Evolutionary conservation across 2,113 vertebrate species (phyloP), one percentile per base, ranked within the genome.

Genomic region (Entosphenus tridentatus): DNA sequence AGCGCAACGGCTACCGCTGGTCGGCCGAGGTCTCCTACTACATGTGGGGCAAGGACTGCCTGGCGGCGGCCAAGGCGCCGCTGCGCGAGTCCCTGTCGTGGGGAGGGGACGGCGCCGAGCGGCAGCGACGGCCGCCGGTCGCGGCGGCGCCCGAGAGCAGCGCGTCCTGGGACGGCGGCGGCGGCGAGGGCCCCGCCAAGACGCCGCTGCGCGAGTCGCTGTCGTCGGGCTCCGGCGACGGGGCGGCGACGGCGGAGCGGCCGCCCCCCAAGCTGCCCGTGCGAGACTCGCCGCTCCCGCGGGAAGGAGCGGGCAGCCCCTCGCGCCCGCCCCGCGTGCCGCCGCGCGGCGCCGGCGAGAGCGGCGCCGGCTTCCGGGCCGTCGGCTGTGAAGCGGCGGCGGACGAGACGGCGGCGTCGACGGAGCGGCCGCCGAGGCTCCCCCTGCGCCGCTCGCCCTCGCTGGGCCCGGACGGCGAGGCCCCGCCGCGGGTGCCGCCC

Each of bases 1-100:
- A 87, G 70, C 80, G 80, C 1, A 89, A 97, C 74, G 59, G 59
- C 9, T 80, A 82, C 73, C 82, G 89, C 76, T 97, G 90, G 90
- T 98, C 93, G 17, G 89, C 87, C 3, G 93, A 96, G 75, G 90
- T 95, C 1, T 82, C 90, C 2, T 86, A 87, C 1, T 85, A 81
- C 56, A 84, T 82, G 0, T 87, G 89, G 59, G 14, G 14, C n/a
- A 65, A 65, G 59, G 59, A 65, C n/a, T 65, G 59, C 59, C 59
- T 18, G 18, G 10, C 14, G n/a, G 59, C 18, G 59, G 59, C 14
- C 8, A 65, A 65, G 59, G 59, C 18, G 59, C 59, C 18, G 59
- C 59, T 65, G 59, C 59, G 59, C 8, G 59, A 65, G 59, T 65
- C 59, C 18, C 18, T 65, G 18, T 65, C 59, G 8, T 65, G 59